Conservation (phyloP, 2,888 invertebrate species). For the Charanyca ferruginea region DNA sequence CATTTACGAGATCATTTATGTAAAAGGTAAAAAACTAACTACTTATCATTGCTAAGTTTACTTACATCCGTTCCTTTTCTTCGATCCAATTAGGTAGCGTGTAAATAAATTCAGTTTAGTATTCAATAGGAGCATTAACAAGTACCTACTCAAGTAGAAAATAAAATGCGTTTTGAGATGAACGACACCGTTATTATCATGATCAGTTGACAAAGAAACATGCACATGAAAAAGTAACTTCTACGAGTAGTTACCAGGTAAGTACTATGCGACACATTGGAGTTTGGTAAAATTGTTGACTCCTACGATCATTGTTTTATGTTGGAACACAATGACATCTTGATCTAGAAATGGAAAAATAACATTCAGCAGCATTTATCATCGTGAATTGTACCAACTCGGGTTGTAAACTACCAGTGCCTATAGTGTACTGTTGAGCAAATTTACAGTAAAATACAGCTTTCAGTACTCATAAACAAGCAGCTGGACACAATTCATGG, state of each 20-base stretch:
- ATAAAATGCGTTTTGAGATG: slow-evolving; percentile 13
- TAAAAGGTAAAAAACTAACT: neutral
- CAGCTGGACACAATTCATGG: slow-evolving; percentile 34
- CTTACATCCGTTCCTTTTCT: slow-evolving; percentile 67
- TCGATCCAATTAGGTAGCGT: slow-evolving; percentile 71
- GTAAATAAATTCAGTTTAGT: slow-evolving; percentile 74
- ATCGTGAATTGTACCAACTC: slow-evolving; percentile 18
- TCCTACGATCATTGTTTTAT: slow-evolving; percentile 24
- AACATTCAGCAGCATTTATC: slow-evolving; percentile 15
- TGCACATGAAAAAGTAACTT: slow-evolving; percentile 12
- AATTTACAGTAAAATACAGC: slow-evolving; percentile 35
- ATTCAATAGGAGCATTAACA: slow-evolving; percentile 30
- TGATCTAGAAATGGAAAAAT: slow-evolving; percentile 31
- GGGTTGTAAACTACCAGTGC: slow-evolving; percentile 8
- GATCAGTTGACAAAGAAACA: too few relatives aligned
- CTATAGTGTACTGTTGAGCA: slow-evolving; percentile 25
- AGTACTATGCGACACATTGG: neutral
- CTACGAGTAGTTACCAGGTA: neutral
- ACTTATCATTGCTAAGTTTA: slow-evolving; percentile 47
- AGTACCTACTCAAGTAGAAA: slow-evolving; percentile 15
- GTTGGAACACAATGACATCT: slow-evolving; percentile 26
- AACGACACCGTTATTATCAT: neutral
- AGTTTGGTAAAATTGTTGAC: slow-evolving; percentile 23
- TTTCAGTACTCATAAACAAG: slow-evolving; percentile 45
- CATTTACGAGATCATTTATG: slow-evolving; percentile 2